Base-by-base conservation (phyloP, 2,113 vertebrate genomes). In the Microcebus ravelobensis region DNA sequence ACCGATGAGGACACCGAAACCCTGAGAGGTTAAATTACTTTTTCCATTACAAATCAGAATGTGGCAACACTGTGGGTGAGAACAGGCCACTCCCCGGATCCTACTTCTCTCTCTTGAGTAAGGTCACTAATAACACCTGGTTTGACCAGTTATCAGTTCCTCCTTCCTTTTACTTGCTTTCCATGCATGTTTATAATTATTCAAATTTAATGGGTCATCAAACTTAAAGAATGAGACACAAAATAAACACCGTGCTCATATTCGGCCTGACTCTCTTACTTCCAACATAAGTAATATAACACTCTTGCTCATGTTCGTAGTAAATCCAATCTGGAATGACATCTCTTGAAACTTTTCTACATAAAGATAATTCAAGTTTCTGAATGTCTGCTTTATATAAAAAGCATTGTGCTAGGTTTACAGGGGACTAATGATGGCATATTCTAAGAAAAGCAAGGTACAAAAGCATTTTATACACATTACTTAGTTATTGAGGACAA, bases 201-300 rank as follows among this genome's bases (percentile, higher is more conserved):
- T 96, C 59, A 91, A 86, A 76, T 80, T 50, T 74, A 95, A 82
- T 61, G 82, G 29, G 20, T 81, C 55, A n/a, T 88, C 71, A 25
- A 73, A 76, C 45, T 65, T 96, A 82, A 82, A 65, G 57, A 82
- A 81, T 70, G 25, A 91, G 79, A 79, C 55, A 80, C 0, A 48
- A 86, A 61, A 96, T 74, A 83, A 90, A 68, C 45, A 74, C 36
- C 25, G 18, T 89, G 13, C 18, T 74, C 84, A 27, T 73, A 74
- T 61, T 87, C 84, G 50, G 25, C 87, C 89, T 76, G 36, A 94
- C 42, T 67, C 57, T 95, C 57, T 95, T 84, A 79, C 31, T 90
- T 83, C 70, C 82, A 85, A 63, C 76, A 61, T 73, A 84, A 81
- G 67, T 63, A 87, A 86, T 67, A 25, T 61, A 86, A 82, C 31